Evolutionary conservation across 2,113 vertebrate species (phyloP), one percentile per base, ranked within the genome.

Genomic region (Neoarius graeffei): DNA sequence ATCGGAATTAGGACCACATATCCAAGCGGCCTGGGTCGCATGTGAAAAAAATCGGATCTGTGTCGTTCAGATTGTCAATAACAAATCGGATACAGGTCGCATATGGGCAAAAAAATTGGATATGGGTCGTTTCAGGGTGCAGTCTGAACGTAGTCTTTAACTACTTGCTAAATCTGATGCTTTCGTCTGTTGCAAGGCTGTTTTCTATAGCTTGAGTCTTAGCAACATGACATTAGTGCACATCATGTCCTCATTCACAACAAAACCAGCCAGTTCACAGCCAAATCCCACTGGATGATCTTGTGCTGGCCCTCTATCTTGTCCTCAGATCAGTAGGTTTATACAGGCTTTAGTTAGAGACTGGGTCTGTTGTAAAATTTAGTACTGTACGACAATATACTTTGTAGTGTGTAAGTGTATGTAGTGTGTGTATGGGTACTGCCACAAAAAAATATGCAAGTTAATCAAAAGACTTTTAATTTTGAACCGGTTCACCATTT

Each of bases 281-380:
- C 57, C 59, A 59, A 42, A 85, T 86, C 76, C 67, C 81, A 85
- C 73, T 76, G 86, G 60, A 73, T 89, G 79, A 79, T 59, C 83
- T 64, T 85, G 77, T 88, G 25, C 9, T 80, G 50, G 13, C 52
- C 27, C 48, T 15, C 57, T 14, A 25, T 56, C 87, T 15, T 30
- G 30, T 35, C 52, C 15, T 20, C 27, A 77, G 89, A 90, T 82
- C 59, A 64, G 19, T 13, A 81, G 62, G 13, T 30, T 25, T 81
- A 23, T 56, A 52, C 27, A 69, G 77, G 54, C 27, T 86, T 57
- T 62, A 50, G 54, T 7, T 35, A 52, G 19, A 42, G 50, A 86
- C 48, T 86, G 2, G 1, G 27, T 23, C 74, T 69, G 69, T 48
- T 59, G 19, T 80, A 69, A 52, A 35, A 23, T 86, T 77, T 81